These are phyloP conservation scores for Acanthurus lineatus DNA, from an alignment of 2,797 vertebrate species.

Conservation along the genomic window DNA sequence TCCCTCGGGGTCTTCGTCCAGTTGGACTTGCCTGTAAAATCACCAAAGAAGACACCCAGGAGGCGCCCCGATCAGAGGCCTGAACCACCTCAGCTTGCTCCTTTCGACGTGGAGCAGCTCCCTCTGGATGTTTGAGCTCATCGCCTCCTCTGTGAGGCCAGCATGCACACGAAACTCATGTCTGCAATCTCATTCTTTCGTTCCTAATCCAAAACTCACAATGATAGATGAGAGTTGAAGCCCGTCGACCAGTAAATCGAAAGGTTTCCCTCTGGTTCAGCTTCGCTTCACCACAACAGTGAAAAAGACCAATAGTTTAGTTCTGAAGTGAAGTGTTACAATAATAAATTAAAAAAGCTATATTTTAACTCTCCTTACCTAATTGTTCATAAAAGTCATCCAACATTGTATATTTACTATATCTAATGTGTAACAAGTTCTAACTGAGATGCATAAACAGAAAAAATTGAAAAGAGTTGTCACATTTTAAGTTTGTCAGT, in stretches of 20 bases:
- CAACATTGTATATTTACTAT: background rate
- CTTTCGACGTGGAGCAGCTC: background rate
- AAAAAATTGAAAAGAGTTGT: background rate
- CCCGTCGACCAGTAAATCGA: background rate
- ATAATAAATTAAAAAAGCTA: background rate
- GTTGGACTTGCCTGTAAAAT: background rate
- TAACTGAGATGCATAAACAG: background rate
- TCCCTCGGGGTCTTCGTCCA: background rate
- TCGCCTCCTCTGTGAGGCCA: background rate
- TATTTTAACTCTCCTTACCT: background rate
- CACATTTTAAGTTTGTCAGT: constrained; percentile 11
- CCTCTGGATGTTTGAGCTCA: background rate
- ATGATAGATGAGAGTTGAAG: background rate
- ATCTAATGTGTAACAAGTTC: background rate
- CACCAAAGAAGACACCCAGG: background rate
- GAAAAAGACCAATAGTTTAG: background rate
- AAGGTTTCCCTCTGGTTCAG: background rate
- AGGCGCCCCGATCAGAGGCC: background rate
- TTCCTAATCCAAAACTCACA: no score
- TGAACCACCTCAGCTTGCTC: background rate
- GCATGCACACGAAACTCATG: background rate
- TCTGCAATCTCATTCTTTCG: background rate
- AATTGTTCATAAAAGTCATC: background rate
- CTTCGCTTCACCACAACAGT: background rate
- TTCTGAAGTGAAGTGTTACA: background rate